Evolutionary conservation across 2,888 invertebrate species (phyloP), one percentile per base, ranked within the genome.

Genomic region (Plemyria rubiginata): DNA sequence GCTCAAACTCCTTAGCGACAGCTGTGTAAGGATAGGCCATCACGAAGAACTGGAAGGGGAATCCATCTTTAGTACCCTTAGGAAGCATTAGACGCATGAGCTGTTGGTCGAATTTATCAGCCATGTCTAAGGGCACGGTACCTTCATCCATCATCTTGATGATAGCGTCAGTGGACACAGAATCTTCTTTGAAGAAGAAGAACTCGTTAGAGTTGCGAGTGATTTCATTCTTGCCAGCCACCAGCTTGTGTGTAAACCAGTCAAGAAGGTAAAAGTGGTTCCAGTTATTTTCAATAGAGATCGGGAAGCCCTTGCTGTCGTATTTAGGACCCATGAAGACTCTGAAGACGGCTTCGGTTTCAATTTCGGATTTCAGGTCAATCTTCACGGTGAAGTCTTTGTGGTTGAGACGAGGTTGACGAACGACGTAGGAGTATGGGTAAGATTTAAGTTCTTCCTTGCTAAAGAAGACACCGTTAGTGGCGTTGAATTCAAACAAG

Each of bases 11-110:
- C 52, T 92, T 89, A 38, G 88, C 80, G 8, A 85, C 81, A 51
- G 89, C 85, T 45, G 86, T 84, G 73, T 88, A 93, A 50, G 95
- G 94, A 71, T 93, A 94, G 22, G 95, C 93, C 54, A 95, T 92
- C 56, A 95, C 94, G 84, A 94, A 95, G 65, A 96, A 76, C 72
- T 95, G 94, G 90, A 94, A 94, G 55, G 94, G 94, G 85, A 94
- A 93, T 56, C 97, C 97, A 67, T 94, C 94, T 43, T 86, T 87
- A 71, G 93, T 94, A 78, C 97, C 97, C 79, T 93, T 96, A 41
- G 97, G 97, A 62, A 97, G 84, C 77, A 96, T 86, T 54, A 96
- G 87, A 69, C 96, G 94, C 65, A 94, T 93, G 4, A 96, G 96
- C 87, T 95, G 93, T 55, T 94, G 94, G 67, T 93, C 94, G 71